These are phyloP conservation scores for Porites rus DNA, from an alignment of 92 coral and sea anemone genomes.

Conservation along the genomic window DNA sequence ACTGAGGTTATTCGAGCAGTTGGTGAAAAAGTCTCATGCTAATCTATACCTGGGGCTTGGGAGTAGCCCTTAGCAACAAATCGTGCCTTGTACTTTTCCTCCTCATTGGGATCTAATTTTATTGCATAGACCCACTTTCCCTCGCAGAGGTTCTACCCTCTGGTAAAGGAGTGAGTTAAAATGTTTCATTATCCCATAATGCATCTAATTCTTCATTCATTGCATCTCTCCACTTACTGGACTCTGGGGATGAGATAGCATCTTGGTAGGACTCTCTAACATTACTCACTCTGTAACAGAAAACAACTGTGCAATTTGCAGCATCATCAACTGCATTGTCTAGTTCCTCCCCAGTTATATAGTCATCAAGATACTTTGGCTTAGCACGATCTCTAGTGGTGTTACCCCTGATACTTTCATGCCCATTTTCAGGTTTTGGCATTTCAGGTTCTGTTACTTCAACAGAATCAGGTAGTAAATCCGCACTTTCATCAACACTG, in stretches of 20 bases:
- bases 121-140: constrained; percentile 65
- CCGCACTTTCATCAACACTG: constrained; percentile 6
- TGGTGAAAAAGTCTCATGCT: constrained; percentile 62
- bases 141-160: constrained; percentile 55
- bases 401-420: constrained; percentile 22
- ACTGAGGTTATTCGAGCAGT: constrained; percentile 50
- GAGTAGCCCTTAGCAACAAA: constrained; percentile 63
- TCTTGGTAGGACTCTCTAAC: constrained; percentile 30
- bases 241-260: constrained; percentile 20
- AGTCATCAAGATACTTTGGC: constrained; percentile 50
- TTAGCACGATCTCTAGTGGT: constrained; percentile 34
- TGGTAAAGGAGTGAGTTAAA: constrained; percentile 56
- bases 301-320: constrained; percentile 54
- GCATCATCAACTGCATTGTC: constrained; percentile 35
- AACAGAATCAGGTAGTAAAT: constrained; percentile 1
- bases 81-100: constrained; percentile 52
- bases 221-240: constrained; percentile 23
- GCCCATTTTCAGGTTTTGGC: neutral
- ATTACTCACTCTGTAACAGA: constrained; percentile 35
- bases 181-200: constrained; percentile 43
- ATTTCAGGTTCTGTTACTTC: constrained; percentile 3
- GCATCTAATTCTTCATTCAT: constrained; percentile 39
- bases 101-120: constrained; percentile 47
- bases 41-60: constrained; percentile 52
- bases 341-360: constrained; percentile 29